Evolutionary conservation across 2,888 invertebrate species (phyloP).

Genomic region (Chironomus tentans): DNA sequence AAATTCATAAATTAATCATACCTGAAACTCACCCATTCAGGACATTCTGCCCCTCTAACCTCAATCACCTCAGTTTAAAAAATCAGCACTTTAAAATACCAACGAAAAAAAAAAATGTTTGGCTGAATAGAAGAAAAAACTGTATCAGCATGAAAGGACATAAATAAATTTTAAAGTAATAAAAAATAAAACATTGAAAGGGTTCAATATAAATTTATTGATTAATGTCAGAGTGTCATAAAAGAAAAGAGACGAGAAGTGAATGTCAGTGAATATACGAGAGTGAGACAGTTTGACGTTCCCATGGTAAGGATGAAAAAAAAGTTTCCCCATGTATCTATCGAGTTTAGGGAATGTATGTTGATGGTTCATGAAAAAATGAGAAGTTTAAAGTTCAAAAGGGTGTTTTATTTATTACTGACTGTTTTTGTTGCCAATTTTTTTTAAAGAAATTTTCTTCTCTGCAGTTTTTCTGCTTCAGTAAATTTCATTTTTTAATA

Average conservation of each 20-base stretch:
- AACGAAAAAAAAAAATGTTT: no score
- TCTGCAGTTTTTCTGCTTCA: background rate
- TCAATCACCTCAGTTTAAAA: no score
- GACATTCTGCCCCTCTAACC: no score
- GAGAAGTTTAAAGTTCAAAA: background rate
- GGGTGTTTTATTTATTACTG: constrained; percentile 25
- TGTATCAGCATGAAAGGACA: constrained; percentile 16
- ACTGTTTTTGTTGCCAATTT: background rate
- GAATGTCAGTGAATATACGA: background rate
- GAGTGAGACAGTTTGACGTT: background rate
- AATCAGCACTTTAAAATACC: no score
- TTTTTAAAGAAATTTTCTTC: background rate
- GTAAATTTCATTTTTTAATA: background rate
- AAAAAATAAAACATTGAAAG: constrained; percentile 26
- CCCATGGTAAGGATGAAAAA: constrained; percentile 1
- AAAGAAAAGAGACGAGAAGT: background rate
- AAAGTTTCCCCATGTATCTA: background rate
- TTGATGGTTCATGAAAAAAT: background rate
- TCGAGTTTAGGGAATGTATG: no score
- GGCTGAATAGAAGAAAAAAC: background rate
- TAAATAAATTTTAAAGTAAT: constrained; percentile 26
- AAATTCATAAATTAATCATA: no score
- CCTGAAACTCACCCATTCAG: no score
- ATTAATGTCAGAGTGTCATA: constrained; percentile 27
- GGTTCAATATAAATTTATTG: constrained; percentile 26